A percentile compares a stretch with the other conserved stretches of the same genome.
Evolutionary conservation across 1,140 invertebrate species (phyloP).

Genomic region (Homarus americanus): DNA sequence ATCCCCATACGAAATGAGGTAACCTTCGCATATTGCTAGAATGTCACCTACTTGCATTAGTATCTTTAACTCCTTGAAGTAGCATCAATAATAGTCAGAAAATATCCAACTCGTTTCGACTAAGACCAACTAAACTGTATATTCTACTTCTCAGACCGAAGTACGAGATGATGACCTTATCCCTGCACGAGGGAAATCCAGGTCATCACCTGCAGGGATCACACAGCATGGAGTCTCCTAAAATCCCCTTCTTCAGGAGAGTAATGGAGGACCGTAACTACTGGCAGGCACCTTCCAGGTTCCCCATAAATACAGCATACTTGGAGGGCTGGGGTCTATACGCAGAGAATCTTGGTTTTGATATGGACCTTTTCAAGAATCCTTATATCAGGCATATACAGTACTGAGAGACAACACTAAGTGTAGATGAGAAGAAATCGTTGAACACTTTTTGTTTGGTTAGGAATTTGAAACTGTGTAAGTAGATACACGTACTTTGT

Average conservation of each 20-base stretch:
- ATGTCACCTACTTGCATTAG: neutral
- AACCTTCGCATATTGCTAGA: neutral
- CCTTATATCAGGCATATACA: conserved; percentile 76
- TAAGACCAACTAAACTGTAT: neutral
- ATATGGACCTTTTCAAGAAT: conserved; percentile 77
- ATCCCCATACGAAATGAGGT: neutral
- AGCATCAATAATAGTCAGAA: neutral
- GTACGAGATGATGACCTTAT: conserved; percentile 77
- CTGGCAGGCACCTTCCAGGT: conserved; percentile 77
- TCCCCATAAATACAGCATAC: conserved; percentile 78
- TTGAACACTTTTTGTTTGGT: too few relatives aligned
- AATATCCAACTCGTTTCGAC: neutral
- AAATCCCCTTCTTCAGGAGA: conserved; percentile 60
- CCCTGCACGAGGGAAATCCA: conserved; percentile 78
- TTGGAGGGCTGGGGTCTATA: conserved; percentile 79
- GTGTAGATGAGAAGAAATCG: too few relatives aligned
- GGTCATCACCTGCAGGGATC: conserved; percentile 79
- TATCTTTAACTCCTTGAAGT: neutral
- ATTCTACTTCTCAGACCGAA: conserved; percentile 74
- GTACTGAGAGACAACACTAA: too few relatives aligned
- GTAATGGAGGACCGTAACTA: conserved; percentile 50
- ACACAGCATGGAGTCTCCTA: conserved; percentile 71
- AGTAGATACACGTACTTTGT: too few relatives aligned
- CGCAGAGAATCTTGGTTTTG: conserved; percentile 78
- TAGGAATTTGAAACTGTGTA: too few relatives aligned